These are phyloP conservation scores for Agrochola circellaris DNA, from an alignment of 2,888 invertebrate species.

Conservation along the genomic window DNA sequence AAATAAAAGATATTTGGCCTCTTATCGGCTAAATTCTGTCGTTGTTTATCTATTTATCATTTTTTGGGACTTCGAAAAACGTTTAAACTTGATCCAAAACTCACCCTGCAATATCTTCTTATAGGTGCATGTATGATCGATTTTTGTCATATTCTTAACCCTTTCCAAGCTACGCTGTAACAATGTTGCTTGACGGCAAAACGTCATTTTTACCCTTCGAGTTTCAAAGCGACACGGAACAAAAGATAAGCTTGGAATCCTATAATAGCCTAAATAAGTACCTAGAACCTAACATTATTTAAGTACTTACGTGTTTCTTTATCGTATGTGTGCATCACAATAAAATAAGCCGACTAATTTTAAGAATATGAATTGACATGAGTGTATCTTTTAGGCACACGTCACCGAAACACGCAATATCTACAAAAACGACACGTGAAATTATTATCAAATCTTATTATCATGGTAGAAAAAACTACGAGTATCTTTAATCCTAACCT, in stretches of 20 bases:
- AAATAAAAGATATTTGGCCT: background rate
- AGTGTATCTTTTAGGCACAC: no score
- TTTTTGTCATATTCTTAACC: background rate
- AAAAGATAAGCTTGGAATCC: no score
- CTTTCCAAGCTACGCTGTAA: background rate
- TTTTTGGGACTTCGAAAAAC: background rate
- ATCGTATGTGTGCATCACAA: no score
- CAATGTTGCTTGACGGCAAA: background rate
- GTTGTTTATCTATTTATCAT: background rate
- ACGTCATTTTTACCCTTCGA: conserved; percentile 6
- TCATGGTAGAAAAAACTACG: no score
- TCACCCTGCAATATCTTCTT: background rate
- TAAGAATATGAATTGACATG: no score
- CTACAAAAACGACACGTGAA: no score
- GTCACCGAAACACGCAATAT: no score
- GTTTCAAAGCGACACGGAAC: background rate
- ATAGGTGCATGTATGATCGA: background rate
- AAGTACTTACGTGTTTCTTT: no score
- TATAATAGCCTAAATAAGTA: background rate
- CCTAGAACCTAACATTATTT: no score
- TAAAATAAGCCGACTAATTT: no score
- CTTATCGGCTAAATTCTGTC: background rate
- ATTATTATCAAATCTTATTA: no score
- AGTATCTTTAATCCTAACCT: no score
- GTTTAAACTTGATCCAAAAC: background rate